Base-by-base conservation (phyloP, 2,888 invertebrate genomes). In the Microdon myrmicae region DNA sequence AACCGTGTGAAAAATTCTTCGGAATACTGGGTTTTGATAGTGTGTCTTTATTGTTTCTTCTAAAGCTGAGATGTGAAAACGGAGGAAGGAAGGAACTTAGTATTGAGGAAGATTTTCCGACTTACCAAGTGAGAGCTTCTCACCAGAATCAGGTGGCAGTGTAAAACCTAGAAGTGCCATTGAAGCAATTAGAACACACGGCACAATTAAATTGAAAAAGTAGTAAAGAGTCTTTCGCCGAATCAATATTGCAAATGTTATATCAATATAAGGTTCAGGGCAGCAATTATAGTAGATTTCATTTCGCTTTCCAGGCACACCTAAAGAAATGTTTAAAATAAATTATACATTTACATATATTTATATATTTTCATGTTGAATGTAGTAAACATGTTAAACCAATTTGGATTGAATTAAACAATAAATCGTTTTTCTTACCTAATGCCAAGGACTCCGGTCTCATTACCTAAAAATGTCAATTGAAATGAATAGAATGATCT, bases 191-290 rank as follows among this genome's bases (percentile, higher is more conserved):
- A 99, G 87, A 77, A 98, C 95, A 82, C 97, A 97, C 72, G 99
- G 99, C 78, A 99, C 95, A 82, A 99, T 97, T 80, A 99, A 88
- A 85, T 99, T 99, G 87, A 99, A 96, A 85, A 97, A 97, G 84
- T 98, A 98, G 86, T 97, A 98, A 74, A 99, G 89, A 69, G 97
- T 96, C 81, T 97, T 90, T 76, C 98, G 88, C 75, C 96, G 87
- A 81, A 98, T 96, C 81, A 94, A 91, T 77, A 98, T 94, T 75
- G 91, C 92, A 83, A 96, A 98, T 72, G 97, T 97, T 79, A 98
- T 92, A 83, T 98, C 97, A 81, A 96, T 90, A 84, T 95, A 95
- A 73, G 94, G 94, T 83, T 96, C 96, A 72, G 96, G 96, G 82
- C 97, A 97, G 85, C 97, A 98, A 81, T 95, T 93, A 86, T 95